Evolutionary conservation across 2,113 vertebrate genomes (phyloP).

Genomic region (Formicarius rufipectus): DNA sequence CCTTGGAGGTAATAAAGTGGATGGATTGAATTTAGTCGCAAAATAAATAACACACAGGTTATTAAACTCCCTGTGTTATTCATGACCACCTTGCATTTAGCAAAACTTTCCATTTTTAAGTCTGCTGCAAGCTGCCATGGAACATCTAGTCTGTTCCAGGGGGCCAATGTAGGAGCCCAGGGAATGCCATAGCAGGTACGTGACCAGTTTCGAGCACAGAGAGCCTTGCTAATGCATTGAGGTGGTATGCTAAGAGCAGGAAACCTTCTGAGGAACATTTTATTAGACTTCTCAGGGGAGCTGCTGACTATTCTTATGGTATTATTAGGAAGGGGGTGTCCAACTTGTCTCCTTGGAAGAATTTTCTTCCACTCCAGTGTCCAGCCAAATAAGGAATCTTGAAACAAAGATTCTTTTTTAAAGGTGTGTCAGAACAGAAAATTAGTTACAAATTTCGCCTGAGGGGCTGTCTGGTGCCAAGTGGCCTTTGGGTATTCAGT

Average conservation of each 20-base stretch:
- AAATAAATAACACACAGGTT: conserved; percentile 51
- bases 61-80: conserved; percentile 30
- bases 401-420: background rate
- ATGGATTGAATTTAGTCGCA: conserved; percentile 42
- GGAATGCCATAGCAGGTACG: background rate
- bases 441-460: background rate
- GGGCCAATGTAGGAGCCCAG: background rate
- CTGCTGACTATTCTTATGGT: background rate
- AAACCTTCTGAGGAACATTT: background rate
- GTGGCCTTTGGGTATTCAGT: background rate
- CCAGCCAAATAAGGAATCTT: background rate
- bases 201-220: background rate
- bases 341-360: background rate
- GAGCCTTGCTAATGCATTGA: background rate
- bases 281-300: background rate
- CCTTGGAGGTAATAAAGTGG: conserved; percentile 35
- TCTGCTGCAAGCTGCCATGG: background rate
- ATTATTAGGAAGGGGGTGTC: background rate
- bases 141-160: background rate
- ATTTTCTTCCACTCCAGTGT: background rate
- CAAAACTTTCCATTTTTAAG: conserved; percentile 34
- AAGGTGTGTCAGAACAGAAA: background rate
- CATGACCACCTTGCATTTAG: conserved; percentile 46
- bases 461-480: background rate
- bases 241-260: background rate